Evolutionary conservation across 2,113 vertebrate genomes (phyloP).

Genomic region (Holacanthus passer): DNA sequence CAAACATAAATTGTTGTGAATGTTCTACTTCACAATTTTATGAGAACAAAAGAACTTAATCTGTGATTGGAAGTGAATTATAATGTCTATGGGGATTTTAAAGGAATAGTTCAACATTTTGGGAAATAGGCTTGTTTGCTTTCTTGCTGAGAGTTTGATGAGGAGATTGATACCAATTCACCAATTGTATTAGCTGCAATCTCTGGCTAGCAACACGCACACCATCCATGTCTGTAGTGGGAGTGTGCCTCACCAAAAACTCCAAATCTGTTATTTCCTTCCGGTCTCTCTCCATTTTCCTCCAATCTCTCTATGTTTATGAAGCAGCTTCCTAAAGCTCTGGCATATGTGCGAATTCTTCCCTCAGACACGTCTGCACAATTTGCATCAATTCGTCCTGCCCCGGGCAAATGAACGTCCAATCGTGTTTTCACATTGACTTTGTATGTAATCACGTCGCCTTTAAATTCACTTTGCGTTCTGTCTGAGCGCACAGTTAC

Average conservation of each 20-base stretch:
- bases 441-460: background rate
- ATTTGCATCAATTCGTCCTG: background rate
- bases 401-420: background rate
- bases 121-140: background rate
- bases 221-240: background rate
- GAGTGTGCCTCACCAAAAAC: background rate
- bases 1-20: background rate
- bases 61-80: background rate
- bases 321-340: background rate
- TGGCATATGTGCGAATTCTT: background rate
- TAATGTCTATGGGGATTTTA: background rate
- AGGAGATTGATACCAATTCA: background rate
- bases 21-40: background rate
- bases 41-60: background rate
- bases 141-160: background rate
- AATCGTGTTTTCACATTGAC: background rate
- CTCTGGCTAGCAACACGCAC: background rate
- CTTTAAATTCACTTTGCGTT: background rate
- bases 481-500: background rate
- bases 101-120: too few relatives aligned
- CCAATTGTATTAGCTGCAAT: background rate
- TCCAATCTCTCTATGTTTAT: background rate
- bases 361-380: background rate
- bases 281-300: background rate
- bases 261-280: background rate